Conservation (phyloP, 2,113 vertebrate species). For the Campylomormyrus numenius region DNA sequence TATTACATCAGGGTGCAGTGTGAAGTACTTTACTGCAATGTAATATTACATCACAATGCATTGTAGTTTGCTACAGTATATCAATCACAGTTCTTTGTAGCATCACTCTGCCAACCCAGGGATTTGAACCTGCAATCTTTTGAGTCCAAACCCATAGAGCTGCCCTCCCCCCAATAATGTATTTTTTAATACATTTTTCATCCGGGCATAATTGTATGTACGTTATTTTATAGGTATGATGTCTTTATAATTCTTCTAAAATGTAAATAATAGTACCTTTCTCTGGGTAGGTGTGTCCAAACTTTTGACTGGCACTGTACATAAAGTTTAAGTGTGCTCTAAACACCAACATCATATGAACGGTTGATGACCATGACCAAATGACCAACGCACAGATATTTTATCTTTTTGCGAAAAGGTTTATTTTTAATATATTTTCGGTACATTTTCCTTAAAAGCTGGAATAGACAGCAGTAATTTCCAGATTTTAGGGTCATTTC, state of each 20-base stretch:
- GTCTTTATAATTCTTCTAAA: neutral
- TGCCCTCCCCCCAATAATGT: neutral
- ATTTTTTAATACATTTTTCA: neutral
- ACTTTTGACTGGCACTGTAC: neutral
- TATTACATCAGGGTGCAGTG: neutral
- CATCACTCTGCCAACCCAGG: neutral
- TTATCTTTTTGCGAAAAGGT: neutral
- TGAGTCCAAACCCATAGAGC: neutral
- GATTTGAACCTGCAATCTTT: neutral
- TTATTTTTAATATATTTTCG: neutral
- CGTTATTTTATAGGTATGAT: neutral
- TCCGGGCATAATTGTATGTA: neutral
- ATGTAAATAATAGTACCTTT: neutral
- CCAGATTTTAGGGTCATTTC: neutral
- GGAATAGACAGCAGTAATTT: neutral
- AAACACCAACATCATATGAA: neutral
- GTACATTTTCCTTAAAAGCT: neutral
- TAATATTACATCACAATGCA: neutral
- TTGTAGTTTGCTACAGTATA: neutral
- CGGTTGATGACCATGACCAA: neutral
- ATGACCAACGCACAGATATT: neutral
- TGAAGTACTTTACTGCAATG: neutral
- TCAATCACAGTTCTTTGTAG: neutral
- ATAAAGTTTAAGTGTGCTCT: neutral
- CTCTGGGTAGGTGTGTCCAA: neutral